Evolutionary conservation across 1,140 invertebrate species (phyloP).

Genomic region (Hermatobates lingyangjiaoensis): DNA sequence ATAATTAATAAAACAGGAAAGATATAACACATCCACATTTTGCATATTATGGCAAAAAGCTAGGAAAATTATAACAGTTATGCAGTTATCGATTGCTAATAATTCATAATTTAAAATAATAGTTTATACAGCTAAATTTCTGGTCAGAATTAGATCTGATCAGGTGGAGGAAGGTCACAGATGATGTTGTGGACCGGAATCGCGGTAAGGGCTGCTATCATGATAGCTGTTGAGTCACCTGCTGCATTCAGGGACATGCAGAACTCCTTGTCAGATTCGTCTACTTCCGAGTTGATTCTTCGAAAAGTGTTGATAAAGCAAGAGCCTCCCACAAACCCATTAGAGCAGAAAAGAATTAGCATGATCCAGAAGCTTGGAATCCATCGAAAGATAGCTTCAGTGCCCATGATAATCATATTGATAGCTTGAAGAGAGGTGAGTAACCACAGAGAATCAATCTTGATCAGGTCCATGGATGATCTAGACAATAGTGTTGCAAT

Average conservation of each 20-base stretch:
- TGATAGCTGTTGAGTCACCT: conserved; percentile 53
- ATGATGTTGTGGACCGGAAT: conserved; percentile 56
- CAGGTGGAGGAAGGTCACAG: conserved; percentile 31
- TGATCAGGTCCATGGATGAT: conserved; percentile 58
- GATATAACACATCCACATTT: too few species aligned
- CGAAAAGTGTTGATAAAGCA: conserved; percentile 79
- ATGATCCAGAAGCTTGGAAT: conserved; percentile 56
- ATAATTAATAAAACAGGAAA: too few species aligned
- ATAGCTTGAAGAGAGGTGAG: conserved; percentile 51
- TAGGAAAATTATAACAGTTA: too few species aligned
- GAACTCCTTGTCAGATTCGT: conserved; percentile 34
- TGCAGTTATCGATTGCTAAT: too few species aligned
- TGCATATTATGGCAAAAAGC: too few species aligned
- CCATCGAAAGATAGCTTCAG: conserved; percentile 48
- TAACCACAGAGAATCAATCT: conserved; percentile 49
- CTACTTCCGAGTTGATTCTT: conserved; percentile 49
- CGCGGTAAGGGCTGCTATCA: conserved; percentile 46
- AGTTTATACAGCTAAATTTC: too few species aligned
- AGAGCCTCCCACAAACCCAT: conserved; percentile 63
- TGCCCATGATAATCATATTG: conserved; percentile 45
- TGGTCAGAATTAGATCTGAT: too few species aligned
- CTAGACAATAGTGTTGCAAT: conserved; percentile 75
- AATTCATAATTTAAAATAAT: too few species aligned
- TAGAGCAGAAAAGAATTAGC: conserved; percentile 52
- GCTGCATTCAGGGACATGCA: conserved; percentile 49